Base-by-base conservation (phyloP, 1,140 invertebrate genomes). In the Drosophila bipectinata region DNA sequence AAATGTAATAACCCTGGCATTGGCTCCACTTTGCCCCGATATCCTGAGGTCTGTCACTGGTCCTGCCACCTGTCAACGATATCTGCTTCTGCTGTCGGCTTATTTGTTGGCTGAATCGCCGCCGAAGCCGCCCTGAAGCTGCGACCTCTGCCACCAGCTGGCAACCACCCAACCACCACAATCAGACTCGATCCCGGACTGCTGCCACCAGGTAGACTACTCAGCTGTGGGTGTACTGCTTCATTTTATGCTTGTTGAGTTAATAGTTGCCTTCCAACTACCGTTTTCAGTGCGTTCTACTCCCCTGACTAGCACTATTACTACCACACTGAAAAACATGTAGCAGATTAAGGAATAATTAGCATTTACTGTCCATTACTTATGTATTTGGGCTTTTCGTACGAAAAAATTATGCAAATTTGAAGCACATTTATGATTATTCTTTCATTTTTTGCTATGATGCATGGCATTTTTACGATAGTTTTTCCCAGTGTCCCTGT, bases 161-260 rank as follows among this genome's bases (percentile, higher is more conserved):
- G 26, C 10, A 53, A 32, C 18, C 48, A 48, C 24, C 55, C 45
- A 26, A n/a, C 45, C 53, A 68, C 52, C 56, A 41, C 72, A 66
- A 55, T 41, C 53, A 45, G 58, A 45, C 64, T 60, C 37, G 48
- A 41, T 32, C 66, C 58, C 24, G 26, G 58, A 44, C 34, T 61
- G 39, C 39, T 48, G 41, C 41, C 5, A 15, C 39, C 41, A 44
- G 41, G 41, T 44, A n/a, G 14, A 37, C 34, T 30, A 44, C 56
- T 30, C 48, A 30, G 37, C 41, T 62, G 10, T 7, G 44, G 54
- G 74, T 15, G 18, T 47, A 75, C 54, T 64, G 76, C 84, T 88
- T 88, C 79, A 83, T 88, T 88, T 88, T 88, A 88, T 88, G 83
- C 83, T 88, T 88, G 83, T 88, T 83, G 76, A 88, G 83, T 88